These are phyloP conservation scores for Episyrphus balteatus DNA, from an alignment of 1,140 invertebrate species.

Conservation along the genomic window DNA sequence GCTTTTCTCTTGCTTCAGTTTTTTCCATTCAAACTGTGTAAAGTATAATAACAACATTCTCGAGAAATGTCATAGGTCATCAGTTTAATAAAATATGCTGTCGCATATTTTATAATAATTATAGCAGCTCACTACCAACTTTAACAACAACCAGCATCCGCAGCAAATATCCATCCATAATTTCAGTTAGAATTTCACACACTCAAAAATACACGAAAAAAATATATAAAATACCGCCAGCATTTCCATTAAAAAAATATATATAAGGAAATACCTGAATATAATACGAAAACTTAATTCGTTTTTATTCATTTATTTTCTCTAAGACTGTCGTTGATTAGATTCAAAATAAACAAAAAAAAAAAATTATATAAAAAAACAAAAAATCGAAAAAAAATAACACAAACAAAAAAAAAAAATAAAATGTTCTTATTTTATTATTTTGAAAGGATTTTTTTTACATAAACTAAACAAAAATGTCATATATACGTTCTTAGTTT, in stretches of 20 bases:
- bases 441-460: neutral
- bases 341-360: neutral
- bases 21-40: too few species aligned
- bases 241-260: neutral
- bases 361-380: neutral
- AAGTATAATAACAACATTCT: neutral
- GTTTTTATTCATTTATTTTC: neutral
- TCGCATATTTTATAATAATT: too few species aligned
- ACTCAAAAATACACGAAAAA: neutral
- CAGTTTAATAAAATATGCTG: too few species aligned
- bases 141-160: too few species aligned
- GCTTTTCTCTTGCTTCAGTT: neutral
- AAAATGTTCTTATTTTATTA: neutral
- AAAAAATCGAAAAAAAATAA: too few species aligned
- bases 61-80: too few species aligned
- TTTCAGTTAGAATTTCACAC: neutral
- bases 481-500: neutral
- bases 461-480: too few species aligned
- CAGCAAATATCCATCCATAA: too few species aligned
- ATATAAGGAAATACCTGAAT: too few species aligned
- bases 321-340: neutral
- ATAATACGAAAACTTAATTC: too few species aligned
- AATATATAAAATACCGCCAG: neutral
- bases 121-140: too few species aligned
- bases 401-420: too few species aligned